Conservation (phyloP, 2,797 vertebrate genomes). For the Pachyuromys duprasi region DNA sequence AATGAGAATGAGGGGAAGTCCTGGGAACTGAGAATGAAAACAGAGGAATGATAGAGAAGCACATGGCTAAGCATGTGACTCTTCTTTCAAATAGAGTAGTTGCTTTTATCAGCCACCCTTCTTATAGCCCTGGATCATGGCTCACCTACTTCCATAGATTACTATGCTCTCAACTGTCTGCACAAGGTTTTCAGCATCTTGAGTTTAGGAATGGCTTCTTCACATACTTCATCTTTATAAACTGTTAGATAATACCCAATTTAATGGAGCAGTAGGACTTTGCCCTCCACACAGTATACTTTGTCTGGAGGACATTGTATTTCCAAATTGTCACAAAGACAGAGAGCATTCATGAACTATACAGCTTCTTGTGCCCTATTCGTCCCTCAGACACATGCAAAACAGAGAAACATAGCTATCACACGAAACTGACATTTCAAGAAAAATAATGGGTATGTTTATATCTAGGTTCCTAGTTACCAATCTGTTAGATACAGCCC, state of each 20-base stretch:
- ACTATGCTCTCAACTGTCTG: neutral
- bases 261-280: neutral
- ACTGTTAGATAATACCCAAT: neutral
- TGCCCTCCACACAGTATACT: neutral
- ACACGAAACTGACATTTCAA: neutral
- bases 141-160: neutral
- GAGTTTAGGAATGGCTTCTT: neutral
- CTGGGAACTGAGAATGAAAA: neutral
- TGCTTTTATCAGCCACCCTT: accelerated
- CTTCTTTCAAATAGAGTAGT: neutral
- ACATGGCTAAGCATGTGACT: neutral
- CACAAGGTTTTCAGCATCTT: neutral
- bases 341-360: neutral
- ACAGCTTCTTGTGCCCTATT: accelerated
- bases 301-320: neutral
- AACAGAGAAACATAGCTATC: neutral
- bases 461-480: neutral
- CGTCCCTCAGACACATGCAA: neutral
- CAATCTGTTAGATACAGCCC: neutral
- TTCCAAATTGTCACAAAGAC: neutral
- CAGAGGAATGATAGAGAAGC: neutral
- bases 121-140: neutral
- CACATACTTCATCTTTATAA: neutral
- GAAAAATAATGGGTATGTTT: neutral
- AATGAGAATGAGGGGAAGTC: neutral